Evolutionary conservation across 2,113 vertebrate genomes (phyloP).

Genomic region (Semnopithecus entellus): DNA sequence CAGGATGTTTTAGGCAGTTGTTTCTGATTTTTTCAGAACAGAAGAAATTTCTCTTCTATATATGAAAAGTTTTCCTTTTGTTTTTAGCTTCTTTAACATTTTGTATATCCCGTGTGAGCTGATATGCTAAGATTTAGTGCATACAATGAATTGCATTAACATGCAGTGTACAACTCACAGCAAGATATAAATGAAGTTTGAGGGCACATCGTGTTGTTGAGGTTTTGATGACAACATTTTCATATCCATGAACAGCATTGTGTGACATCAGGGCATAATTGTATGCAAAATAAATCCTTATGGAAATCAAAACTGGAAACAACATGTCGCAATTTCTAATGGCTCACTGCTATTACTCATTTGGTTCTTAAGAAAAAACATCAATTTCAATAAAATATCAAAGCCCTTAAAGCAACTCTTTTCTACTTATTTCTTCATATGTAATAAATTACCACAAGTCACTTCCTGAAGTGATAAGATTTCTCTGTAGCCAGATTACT

Average conservation of each 20-base stretch:
- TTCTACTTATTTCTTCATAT: not conserved
- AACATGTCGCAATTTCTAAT: not conserved
- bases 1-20: not conserved
- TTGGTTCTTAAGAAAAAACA: not conserved
- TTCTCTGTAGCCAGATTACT: not conserved
- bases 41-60: not conserved
- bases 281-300: not conserved
- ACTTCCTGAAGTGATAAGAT: not conserved
- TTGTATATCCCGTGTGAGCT: not conserved
- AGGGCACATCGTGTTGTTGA: not conserved
- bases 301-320: not conserved
- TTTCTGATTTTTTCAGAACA: not conserved
- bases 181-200: not conserved
- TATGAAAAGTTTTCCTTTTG: not conserved
- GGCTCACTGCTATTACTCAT: not conserved
- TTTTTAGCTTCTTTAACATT: not conserved
- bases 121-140: not conserved
- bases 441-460: conserved; percentile 17
- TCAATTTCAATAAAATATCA: not conserved
- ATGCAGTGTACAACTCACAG: not conserved
- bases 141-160: not conserved
- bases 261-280: not conserved
- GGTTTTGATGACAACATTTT: not conserved
- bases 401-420: not conserved
- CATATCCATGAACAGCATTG: not conserved